Percentiles rank a stretch among this genome's conserved stretches.
Conservation (phyloP, 1,140 invertebrate species). For the Dryas iulia region DNA sequence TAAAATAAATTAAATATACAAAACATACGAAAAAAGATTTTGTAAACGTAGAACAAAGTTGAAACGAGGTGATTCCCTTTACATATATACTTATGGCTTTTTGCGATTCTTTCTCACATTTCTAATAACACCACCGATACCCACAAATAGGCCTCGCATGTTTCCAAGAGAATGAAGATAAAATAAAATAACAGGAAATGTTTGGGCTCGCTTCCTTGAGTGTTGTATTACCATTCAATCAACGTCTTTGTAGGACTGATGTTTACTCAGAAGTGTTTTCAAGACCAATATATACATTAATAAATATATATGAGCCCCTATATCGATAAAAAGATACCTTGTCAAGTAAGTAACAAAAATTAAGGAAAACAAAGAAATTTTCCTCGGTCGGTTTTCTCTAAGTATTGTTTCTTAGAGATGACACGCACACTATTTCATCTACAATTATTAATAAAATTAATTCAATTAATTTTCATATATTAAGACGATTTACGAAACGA, state of each 20-base stretch:
- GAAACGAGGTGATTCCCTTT: not conserved
- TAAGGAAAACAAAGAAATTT: not conserved
- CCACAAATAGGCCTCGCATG: not conserved
- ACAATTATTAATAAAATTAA: too few species aligned
- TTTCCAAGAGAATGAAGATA: constrained; percentile 16
- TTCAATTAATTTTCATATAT: too few species aligned
- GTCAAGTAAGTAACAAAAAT: not conserved
- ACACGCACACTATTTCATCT: too few species aligned
- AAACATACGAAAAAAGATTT: not conserved
- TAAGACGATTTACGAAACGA: too few species aligned
- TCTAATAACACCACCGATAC: constrained; percentile 1
- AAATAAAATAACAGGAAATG: constrained; percentile 23
- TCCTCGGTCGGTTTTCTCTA: too few species aligned
- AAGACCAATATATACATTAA: not conserved
- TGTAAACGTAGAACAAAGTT: not conserved
- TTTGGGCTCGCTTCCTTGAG: constrained; percentile 38
- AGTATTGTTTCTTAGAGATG: too few species aligned
- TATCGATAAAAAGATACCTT: not conserved
- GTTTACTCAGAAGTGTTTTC: constrained; percentile 5
- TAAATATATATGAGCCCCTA: not conserved
- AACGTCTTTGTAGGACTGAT: constrained; percentile 40
- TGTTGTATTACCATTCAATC: constrained; percentile 65
- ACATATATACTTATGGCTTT: not conserved
- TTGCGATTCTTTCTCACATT: not conserved
- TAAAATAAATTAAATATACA: not conserved